These are phyloP conservation scores for Iphiclides podalirius DNA, from an alignment of 2,888 invertebrate species.

Conservation along the genomic window DNA sequence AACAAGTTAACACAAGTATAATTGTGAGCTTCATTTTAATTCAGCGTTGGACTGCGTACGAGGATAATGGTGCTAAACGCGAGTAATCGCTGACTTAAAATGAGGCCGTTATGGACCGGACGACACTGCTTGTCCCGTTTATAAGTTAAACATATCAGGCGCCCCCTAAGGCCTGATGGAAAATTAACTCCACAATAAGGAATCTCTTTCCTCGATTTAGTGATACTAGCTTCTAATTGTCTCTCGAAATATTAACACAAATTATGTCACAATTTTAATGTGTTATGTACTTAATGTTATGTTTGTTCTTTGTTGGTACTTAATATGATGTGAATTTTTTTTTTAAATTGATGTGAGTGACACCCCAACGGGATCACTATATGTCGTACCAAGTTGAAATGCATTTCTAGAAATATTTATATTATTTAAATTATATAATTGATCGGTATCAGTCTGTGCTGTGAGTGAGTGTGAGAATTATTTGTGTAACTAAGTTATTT, in stretches of 20 bases:
- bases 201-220: slow-evolving; percentile 77
- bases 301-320: slow-evolving; percentile 76
- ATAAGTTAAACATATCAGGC: slow-evolving; percentile 48
- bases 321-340: slow-evolving; percentile 58
- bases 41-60: slow-evolving; percentile 49
- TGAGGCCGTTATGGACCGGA: slow-evolving; percentile 71
- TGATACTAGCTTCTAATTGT: slow-evolving; percentile 79
- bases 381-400: slow-evolving; percentile 77
- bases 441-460: slow-evolving; percentile 68
- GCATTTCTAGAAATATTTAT: slow-evolving; percentile 79
- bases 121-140: slow-evolving; percentile 73
- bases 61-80: slow-evolving; percentile 61
- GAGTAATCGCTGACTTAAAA: slow-evolving; percentile 66
- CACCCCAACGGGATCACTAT: slow-evolving; percentile 40
- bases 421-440: slow-evolving; percentile 72
- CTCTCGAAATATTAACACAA: slow-evolving; percentile 72
- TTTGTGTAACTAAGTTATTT: slow-evolving; percentile 75
- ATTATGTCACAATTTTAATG: slow-evolving; percentile 74
- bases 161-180: slow-evolving; percentile 39
- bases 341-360: slow-evolving; percentile 54
- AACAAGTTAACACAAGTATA: slow-evolving; percentile 43
- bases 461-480: slow-evolving; percentile 70
- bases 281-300: slow-evolving; percentile 70
- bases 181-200: slow-evolving; percentile 60
- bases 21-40: slow-evolving; percentile 69